These are phyloP conservation scores for Zonitis immaculata DNA, from an alignment of 2,888 invertebrate genomes.

Conservation along the genomic window DNA sequence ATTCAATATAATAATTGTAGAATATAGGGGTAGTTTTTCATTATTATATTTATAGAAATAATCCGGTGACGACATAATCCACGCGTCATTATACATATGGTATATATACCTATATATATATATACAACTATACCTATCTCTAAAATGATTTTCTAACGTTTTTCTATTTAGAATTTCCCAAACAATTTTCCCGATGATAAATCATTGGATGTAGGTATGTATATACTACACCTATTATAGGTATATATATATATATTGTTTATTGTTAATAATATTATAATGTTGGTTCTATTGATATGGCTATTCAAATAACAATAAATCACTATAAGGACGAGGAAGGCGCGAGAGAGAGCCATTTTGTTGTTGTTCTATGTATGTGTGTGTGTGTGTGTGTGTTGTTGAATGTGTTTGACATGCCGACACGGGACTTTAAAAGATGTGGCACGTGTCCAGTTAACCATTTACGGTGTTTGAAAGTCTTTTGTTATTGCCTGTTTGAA, in stretches of 20 bases:
- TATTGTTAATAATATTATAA: too few relatives aligned
- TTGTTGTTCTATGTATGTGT: too few relatives aligned
- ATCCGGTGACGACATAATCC: neutral
- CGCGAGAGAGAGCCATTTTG: neutral
- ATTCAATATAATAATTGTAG: neutral
- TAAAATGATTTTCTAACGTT: too few relatives aligned
- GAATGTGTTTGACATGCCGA: constrained; percentile 6
- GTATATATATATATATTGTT: too few relatives aligned
- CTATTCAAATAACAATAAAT: constrained; percentile 4
- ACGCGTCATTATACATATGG: neutral
- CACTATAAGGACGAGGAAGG: too few relatives aligned
- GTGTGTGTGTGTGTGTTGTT: too few relatives aligned
- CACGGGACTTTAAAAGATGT: constrained; percentile 3
- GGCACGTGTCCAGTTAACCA: constrained; percentile 6
- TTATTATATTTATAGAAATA: neutral
- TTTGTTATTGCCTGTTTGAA: neutral
- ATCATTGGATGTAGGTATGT: neutral
- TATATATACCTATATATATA: too few relatives aligned
- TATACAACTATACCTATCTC: too few relatives aligned
- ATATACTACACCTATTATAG: too few relatives aligned
- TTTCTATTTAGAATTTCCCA: too few relatives aligned
- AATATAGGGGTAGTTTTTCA: neutral
- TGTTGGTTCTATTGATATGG: neutral
- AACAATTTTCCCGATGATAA: too few relatives aligned
- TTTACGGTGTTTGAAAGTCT: constrained; percentile 3